These are phyloP conservation scores for Anas platyrhynchos DNA, from an alignment of 2,113 vertebrate species.

Conservation along the genomic window DNA sequence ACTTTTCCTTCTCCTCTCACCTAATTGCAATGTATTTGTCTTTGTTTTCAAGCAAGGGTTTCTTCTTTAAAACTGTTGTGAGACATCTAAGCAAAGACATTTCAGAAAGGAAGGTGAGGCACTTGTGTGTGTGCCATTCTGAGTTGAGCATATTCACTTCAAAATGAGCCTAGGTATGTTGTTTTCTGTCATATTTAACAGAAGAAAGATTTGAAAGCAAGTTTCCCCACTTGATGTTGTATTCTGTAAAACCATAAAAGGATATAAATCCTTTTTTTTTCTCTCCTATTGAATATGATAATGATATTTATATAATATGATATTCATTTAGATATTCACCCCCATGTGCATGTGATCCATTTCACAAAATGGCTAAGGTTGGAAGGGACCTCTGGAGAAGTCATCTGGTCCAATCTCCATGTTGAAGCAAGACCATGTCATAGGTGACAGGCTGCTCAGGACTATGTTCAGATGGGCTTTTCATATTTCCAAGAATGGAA, in stretches of 20 bases:
- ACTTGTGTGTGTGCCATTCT: fast-evolving
- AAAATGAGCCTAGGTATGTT: neutral
- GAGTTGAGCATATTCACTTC: neutral
- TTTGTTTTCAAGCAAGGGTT: neutral
- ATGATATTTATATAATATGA: neutral
- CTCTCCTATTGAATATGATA: neutral
- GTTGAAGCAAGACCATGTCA: neutral
- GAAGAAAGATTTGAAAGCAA: neutral
- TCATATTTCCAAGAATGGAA: neutral
- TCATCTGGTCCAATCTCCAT: neutral
- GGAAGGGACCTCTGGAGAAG: neutral
- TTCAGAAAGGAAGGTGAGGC: neutral
- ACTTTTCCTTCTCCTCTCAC: neutral
- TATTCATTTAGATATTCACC: neutral
- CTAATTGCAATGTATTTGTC: neutral
- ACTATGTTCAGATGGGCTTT: neutral
- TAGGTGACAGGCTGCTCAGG: neutral
- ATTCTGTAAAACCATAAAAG: neutral
- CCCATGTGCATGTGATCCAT: too few relatives aligned
- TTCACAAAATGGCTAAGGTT: neutral
- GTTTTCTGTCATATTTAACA: neutral
- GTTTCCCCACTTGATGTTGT: neutral
- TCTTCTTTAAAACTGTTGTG: neutral
- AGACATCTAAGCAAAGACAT: neutral
- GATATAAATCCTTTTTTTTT: neutral